Evolutionary conservation across 2,888 invertebrate genomes (phyloP), one percentile per base, ranked within the genome.

Genomic region (Scaptomyza tumidula): DNA sequence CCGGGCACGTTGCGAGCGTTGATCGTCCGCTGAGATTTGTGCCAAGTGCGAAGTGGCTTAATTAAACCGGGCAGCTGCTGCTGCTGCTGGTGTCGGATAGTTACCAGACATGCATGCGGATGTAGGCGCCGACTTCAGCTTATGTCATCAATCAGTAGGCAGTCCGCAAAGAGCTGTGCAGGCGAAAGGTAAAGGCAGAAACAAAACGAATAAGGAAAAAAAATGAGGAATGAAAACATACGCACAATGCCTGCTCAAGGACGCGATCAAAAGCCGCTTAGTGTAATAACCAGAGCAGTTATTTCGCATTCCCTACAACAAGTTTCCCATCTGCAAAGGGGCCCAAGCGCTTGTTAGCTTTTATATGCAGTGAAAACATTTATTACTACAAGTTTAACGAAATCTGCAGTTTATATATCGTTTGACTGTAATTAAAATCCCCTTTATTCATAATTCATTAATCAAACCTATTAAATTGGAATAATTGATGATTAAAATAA

Each of bases 231-330:
- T 24, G 1, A 39, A 7, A 14, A 0, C 61, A 41, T 39, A 73
- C 58, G 74, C 65, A 78, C 74, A 70, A 62, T 65, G 57, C 54
- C 58, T 66, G 62, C 49, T 45, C 83, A 84, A 84, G 83, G 83
- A 85, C 86, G 67, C 80, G 71, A 67, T 69, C 67, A 84, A 85
- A 85, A 85, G 64, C 86, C 72, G 84, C 86, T 85, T 85, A 86
- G 67, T 65, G 64, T 56, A 79, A 73, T 79, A 80, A 76, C 45
- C 55, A 59, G 71, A 53, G 49, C 58, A 45, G 54, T 66, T 64
- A 43, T 43, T 57, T 39, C 39, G 3, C 14, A 59, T 71, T 35
- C 59, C 56, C 52, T 29, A 1, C 24, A 11, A 3, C 14, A 39
- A n/a, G 29, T 1, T 35, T 10, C 6, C 19, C 3, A 37, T 10